phyloP scores from a whole-genome alignment of 2,888 invertebrate genomes.

The Danaus chrysippus region DNA sequence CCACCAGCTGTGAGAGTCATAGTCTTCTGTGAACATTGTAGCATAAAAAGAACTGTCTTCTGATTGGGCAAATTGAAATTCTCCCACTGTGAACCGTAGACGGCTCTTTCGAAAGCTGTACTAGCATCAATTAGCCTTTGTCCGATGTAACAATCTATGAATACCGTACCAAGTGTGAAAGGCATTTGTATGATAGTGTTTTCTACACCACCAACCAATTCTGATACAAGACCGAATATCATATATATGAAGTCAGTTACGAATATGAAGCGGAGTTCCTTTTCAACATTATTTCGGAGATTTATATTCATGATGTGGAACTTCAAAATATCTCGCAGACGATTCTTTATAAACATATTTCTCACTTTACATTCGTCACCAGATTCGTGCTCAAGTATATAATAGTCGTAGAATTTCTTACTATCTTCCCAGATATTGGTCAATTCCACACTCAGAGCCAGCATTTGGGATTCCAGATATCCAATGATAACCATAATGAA shows the following conservation, averaged over 20 bases:
- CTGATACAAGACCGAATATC: conserved; percentile 42
- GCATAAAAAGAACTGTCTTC: conserved; percentile 37
- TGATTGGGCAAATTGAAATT: conserved; percentile 19
- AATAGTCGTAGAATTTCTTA: conserved; percentile 14
- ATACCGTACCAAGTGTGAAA: conserved; percentile 43
- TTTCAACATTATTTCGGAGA: conserved; percentile 38
- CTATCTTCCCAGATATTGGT: conserved; percentile 46
- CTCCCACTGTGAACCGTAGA: conserved; percentile 43
- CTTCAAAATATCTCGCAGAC: conserved; percentile 37
- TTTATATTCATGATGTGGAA: conserved; percentile 42
- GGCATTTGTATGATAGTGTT: conserved; percentile 47
- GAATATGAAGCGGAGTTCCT: conserved; percentile 40
- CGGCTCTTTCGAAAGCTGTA: conserved; percentile 41
- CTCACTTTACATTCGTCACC: conserved; percentile 32
- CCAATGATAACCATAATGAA: conserved; percentile 48
- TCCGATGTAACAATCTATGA: conserved; percentile 50
- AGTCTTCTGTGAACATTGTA: conserved; percentile 48
- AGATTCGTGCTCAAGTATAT: background rate
- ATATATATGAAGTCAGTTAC: conserved; percentile 44
- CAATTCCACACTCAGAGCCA: conserved; percentile 49
- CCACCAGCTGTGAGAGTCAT: conserved; percentile 51
- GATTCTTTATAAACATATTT: conserved; percentile 27
- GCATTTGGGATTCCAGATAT: conserved; percentile 52
- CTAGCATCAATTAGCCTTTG: conserved; percentile 52
- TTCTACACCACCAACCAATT: conserved; percentile 47